Conservation (phyloP, 2,113 vertebrate genomes). For the Penelope pileata region DNA sequence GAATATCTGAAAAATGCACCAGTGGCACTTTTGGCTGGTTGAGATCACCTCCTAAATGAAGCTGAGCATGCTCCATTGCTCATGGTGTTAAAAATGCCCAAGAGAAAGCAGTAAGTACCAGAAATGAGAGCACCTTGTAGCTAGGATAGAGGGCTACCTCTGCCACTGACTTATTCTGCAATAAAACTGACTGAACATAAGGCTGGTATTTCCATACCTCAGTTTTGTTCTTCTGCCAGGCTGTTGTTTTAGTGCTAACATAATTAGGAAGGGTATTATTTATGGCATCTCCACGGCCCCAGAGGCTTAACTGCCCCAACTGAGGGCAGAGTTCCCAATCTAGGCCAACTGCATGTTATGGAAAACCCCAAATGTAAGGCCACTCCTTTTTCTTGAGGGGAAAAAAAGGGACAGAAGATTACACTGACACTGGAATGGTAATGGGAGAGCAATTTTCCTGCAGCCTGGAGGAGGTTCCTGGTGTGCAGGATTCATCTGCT, state of each 20-base stretch:
- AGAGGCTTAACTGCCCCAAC: background rate
- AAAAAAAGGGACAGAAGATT: background rate
- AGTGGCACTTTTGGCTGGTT: background rate
- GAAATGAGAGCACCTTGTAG: background rate
- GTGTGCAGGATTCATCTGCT: background rate
- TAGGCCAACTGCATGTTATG: background rate
- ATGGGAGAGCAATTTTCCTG: background rate
- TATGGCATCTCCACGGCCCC: background rate
- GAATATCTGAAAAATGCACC: background rate
- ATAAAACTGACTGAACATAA: background rate
- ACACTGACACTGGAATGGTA: accelerated
- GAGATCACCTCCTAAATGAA: background rate
- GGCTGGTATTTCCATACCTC: background rate
- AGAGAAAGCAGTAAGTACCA: background rate
- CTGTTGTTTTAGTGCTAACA: background rate
- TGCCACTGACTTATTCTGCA: background rate
- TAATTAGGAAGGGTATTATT: background rate
- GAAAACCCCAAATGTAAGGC: background rate
- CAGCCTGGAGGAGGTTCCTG: background rate
- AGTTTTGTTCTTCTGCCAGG: background rate
- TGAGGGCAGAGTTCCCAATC: background rate
- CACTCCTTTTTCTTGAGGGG: background rate
- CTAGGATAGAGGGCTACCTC: background rate
- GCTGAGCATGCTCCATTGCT: background rate
- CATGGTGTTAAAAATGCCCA: background rate